Base-by-base conservation (phyloP, 2,113 vertebrate species). In the Pygoscelis antarcticus region DNA sequence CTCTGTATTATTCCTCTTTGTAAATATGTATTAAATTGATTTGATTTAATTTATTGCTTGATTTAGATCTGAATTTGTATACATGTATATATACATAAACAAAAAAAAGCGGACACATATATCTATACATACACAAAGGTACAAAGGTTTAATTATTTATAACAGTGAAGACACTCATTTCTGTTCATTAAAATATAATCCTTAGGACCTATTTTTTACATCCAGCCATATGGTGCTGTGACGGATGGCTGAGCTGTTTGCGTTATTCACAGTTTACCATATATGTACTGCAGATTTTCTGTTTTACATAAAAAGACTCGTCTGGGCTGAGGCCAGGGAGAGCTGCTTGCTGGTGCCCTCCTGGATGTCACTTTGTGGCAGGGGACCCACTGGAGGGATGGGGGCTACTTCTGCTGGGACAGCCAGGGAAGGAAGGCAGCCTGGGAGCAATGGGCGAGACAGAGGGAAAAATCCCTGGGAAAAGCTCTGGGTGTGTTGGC, bases 181-280 rank as follows among this genome's bases (percentile, higher is more conserved):
- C 81, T 84, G 38, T 52, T 89, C 69, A 65, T 93, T 85, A 55
- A 27, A 72, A 65, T 58, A 65, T 65, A 65, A 86, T 92, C 85
- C 74, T 92, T 62, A 87, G 74, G 69, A 79, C 74, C 52, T 96
- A 78, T 87, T 85, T 96, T 94, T 93, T 55, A 3, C 95, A 54
- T 7, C 61, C 46, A 60, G 30, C 84, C 96, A 93, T 96, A 93
- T 88, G 96, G 93, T 42, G 84, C 70, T 3, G 36, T 65, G 95
- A 89, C 2, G 91, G 91, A 62, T 68, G 81, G 80, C 77, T 91
- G 83, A 95, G 93, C 93, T 89, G 77, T 82, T 90, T 75, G 65
- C 16, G 6, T 92, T 78, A 69, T 29, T 97, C 96, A 83, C 86
- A 81, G 83, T 34, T 96, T 87, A 13, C 87, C 38, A 1, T 16